phyloP scores from a whole-genome alignment of 2,888 invertebrate genomes.

The Dysmachus trigonus region DNA sequence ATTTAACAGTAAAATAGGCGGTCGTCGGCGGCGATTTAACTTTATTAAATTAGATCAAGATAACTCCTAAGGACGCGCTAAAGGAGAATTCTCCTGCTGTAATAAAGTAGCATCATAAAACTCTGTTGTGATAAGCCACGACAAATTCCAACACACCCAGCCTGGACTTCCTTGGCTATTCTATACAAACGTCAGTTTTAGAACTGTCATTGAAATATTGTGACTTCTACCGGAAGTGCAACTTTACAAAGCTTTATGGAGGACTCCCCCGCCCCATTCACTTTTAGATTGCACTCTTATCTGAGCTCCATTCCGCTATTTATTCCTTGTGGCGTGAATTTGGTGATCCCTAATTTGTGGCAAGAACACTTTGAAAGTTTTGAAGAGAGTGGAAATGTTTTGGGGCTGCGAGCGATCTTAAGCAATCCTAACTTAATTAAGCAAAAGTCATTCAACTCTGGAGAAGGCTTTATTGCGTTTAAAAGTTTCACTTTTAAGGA shows the following conservation, averaged over 20 bases:
- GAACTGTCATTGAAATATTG: background rate
- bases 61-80: background rate
- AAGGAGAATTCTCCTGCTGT: background rate
- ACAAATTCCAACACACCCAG: background rate
- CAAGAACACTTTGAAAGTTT: background rate
- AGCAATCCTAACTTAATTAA: background rate
- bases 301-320: background rate
- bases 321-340: background rate
- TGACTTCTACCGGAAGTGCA: background rate
- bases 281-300: background rate
- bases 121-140: background rate
- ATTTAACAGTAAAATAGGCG: background rate
- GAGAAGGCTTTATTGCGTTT: background rate
- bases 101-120: background rate
- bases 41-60: background rate
- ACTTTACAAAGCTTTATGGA: background rate
- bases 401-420: background rate
- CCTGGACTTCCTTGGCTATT: background rate
- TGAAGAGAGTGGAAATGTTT: background rate
- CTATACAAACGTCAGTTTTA: background rate
- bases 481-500: background rate
- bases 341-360: background rate
- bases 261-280: background rate
- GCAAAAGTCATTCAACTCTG: background rate
- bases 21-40: background rate